These are phyloP conservation scores for Babyrousa celebensis DNA, from an alignment of 2,797 vertebrate species.

Conservation along the genomic window DNA sequence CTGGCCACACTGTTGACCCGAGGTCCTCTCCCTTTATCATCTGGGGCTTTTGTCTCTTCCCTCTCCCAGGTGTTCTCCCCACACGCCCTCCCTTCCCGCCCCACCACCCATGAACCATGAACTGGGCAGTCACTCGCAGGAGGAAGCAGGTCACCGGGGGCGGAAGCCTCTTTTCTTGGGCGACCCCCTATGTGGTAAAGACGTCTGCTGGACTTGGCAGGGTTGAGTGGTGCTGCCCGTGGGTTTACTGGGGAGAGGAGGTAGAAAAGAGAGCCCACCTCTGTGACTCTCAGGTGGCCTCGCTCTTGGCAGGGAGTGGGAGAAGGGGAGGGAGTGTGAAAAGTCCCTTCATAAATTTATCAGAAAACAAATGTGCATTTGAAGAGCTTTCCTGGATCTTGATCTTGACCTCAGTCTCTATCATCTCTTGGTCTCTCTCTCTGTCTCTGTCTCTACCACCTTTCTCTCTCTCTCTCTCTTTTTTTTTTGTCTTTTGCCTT, in stretches of 20 bases:
- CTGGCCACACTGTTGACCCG: background rate
- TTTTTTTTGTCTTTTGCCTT: too few relatives aligned
- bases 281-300: constrained; percentile 1
- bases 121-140: background rate
- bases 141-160: background rate
- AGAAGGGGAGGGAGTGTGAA: fast-evolving
- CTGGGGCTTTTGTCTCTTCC: background rate
- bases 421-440: background rate
- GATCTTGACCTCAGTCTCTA: background rate
- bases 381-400: background rate
- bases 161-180: fast-evolving
- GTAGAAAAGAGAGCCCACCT: background rate
- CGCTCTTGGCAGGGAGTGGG: background rate
- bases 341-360: background rate
- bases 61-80: too few relatives aligned
- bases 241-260: background rate
- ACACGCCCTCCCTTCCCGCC: fast-evolving
- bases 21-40: background rate
- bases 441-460: background rate
- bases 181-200: background rate
- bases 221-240: background rate
- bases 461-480: background rate
- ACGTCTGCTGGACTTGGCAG: background rate
- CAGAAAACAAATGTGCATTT: background rate
- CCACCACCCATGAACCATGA: background rate